Percentiles rank a stretch among this genome's conserved stretches.
These are phyloP conservation scores for Sphecodes monilicornis DNA, from an alignment of 2,888 invertebrate genomes.

Conservation along the genomic window DNA sequence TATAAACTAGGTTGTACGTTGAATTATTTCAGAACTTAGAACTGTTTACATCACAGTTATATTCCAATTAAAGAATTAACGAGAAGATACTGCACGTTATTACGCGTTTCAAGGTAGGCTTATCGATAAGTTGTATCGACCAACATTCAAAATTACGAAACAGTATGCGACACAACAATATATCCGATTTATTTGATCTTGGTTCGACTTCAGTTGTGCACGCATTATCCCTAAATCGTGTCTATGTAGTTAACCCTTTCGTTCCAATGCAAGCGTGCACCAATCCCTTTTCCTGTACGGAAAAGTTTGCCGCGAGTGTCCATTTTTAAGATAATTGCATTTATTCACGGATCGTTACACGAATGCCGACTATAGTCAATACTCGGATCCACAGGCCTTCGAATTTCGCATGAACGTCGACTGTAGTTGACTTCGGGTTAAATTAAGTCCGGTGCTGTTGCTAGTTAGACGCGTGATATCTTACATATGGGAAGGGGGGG, in stretches of 20 bases:
- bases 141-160: background rate
- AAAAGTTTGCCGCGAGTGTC: background rate
- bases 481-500: background rate
- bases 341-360: background rate
- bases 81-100: background rate
- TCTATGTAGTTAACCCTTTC: background rate
- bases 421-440: background rate
- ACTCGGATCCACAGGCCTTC: background rate
- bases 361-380: background rate
- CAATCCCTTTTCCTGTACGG: background rate
- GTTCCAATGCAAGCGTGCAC: background rate
- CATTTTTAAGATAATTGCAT: background rate
- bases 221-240: no score
- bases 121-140: background rate
- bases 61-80: background rate
- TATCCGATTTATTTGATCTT: background rate
- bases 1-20: background rate
- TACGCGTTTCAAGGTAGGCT: background rate
- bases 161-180: background rate
- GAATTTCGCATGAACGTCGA: background rate
- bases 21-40: background rate
- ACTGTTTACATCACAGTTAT: background rate
- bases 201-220: no score
- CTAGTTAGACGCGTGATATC: background rate
- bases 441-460: background rate